These are phyloP conservation scores for Microcebus ravelobensis DNA, from an alignment of 2,113 vertebrate genomes.

Conservation along the genomic window DNA sequence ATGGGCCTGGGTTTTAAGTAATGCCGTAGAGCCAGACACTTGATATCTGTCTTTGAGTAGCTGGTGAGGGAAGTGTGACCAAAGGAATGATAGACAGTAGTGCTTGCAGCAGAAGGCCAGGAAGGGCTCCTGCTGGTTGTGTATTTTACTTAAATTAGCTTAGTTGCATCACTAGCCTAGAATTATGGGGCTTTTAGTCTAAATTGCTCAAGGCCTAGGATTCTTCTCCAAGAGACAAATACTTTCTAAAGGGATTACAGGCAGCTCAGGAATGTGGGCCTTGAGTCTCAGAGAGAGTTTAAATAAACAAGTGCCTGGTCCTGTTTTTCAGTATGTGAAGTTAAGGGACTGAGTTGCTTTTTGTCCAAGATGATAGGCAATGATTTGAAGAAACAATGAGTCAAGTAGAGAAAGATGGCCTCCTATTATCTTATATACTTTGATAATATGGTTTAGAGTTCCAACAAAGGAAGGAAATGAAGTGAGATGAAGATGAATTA, in stretches of 20 bases:
- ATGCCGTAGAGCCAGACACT: not conserved
- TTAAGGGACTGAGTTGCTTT: not conserved
- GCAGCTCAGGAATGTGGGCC: not conserved
- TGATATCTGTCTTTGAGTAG: not conserved
- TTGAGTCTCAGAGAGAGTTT: not conserved
- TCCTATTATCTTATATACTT: not conserved
- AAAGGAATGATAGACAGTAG: not conserved
- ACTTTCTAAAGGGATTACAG: not conserved
- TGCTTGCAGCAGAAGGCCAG: not conserved
- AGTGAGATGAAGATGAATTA: not conserved
- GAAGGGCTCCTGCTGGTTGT: not conserved
- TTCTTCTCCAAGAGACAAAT: not conserved
- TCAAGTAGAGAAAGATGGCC: not conserved
- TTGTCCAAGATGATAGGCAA: not conserved
- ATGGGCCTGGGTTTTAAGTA: not conserved
- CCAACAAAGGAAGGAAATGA: not conserved
- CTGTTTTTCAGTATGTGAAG: not conserved
- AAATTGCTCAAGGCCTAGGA: not conserved
- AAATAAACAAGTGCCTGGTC: not conserved
- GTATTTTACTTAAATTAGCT: not conserved
- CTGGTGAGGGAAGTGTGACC: not conserved
- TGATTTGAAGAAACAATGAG: not conserved
- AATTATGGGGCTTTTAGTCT: not conserved
- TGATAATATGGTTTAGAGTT: not conserved
- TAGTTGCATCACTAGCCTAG: not conserved